Percentiles rank a stretch among this genome's conserved stretches.
Evolutionary conservation across 2,888 invertebrate species (phyloP).

Genomic region (Fabriciana adippe): DNA sequence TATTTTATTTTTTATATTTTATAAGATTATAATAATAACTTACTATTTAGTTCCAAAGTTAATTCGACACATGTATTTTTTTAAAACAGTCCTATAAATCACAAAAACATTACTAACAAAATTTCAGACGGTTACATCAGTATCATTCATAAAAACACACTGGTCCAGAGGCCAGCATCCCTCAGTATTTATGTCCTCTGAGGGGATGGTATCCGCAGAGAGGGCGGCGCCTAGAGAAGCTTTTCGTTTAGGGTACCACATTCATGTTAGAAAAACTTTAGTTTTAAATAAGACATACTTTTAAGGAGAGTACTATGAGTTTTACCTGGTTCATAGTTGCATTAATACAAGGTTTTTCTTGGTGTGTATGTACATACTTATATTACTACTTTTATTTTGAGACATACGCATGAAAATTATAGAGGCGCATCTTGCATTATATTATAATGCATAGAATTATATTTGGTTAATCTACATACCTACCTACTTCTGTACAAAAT

Average conservation of each 20-base stretch:
- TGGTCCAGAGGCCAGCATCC: conserved; percentile 64
- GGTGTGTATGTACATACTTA: no score
- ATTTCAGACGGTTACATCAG: conserved; percentile 11
- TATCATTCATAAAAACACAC: conserved; percentile 24
- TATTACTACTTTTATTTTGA: no score
- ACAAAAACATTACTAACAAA: background rate
- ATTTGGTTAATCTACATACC: no score
- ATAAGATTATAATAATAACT: background rate
- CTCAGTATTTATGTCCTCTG: conserved; percentile 61
- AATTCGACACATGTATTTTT: conserved; percentile 4
- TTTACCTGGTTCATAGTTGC: no score
- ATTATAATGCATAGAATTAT: no score
- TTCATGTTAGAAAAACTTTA: conserved; percentile 28
- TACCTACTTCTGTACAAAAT: no score
- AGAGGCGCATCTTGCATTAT: no score
- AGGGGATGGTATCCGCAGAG: conserved; percentile 61
- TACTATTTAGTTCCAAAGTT: conserved; percentile 8
- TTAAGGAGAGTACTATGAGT: no score
- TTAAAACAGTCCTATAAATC: background rate
- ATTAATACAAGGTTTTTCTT: no score
- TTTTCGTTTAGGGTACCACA: conserved; percentile 38
- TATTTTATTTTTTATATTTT: no score
- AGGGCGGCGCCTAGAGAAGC: conserved; percentile 58
- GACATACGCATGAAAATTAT: no score
- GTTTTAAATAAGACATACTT: background rate